phyloP scores from a whole-genome alignment of 2,888 invertebrate species.

The Lasioglossum calceatum region DNA sequence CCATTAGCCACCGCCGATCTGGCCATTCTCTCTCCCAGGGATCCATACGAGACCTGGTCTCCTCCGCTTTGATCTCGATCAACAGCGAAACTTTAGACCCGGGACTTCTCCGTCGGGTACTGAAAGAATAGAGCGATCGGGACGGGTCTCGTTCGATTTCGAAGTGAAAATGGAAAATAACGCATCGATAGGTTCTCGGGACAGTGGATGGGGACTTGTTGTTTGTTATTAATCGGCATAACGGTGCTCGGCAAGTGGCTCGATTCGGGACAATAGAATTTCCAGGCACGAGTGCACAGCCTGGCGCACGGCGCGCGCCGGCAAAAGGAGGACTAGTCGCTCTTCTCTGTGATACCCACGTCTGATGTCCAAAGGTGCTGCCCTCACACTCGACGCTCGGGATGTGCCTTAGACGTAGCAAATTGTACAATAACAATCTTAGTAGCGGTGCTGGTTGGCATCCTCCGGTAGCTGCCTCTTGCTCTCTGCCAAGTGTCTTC shows the following conservation, averaged over 20 bases:
- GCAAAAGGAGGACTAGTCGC: conserved; percentile 70
- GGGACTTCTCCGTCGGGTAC: no score
- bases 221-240: background rate
- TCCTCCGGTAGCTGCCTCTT: conserved; percentile 71
- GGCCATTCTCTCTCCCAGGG: conserved; percentile 68
- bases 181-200: no score
- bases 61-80: conserved; percentile 82
- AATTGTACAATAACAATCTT: conserved; percentile 85
- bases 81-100: conserved; percentile 82
- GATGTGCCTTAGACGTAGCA: conserved; percentile 81
- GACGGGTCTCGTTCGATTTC: background rate
- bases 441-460: conserved; percentile 74
- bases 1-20: conserved; percentile 70
- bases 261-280: conserved; percentile 80
- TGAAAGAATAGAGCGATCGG: no score
- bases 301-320: conserved; percentile 41
- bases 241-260: background rate
- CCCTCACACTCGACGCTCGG: conserved; percentile 78
- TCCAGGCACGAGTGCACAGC: conserved; percentile 57
- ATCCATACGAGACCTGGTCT: conserved; percentile 66
- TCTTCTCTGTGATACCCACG: conserved; percentile 79
- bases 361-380: conserved; percentile 84
- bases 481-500: conserved; percentile 66
- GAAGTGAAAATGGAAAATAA: fast-evolving
- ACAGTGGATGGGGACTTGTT: fast-evolving